Conservation (phyloP, 2,888 invertebrate genomes). For the Junonia oenone region DNA sequence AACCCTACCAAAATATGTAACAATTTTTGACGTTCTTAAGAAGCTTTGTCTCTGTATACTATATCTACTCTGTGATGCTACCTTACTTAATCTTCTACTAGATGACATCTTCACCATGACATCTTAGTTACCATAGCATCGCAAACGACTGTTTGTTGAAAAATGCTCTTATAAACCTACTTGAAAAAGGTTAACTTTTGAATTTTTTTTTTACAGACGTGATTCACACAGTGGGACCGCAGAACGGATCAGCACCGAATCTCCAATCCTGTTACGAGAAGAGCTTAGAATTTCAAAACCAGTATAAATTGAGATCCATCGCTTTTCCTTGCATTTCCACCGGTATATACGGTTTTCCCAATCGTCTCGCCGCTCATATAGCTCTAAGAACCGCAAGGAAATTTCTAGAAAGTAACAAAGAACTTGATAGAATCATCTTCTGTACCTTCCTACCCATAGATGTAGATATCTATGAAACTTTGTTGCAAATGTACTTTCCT, state of each 20-base stretch:
- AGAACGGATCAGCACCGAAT: slow-evolving; percentile 82
- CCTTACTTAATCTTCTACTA: no score
- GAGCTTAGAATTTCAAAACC: slow-evolving; percentile 77
- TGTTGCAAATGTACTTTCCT: slow-evolving; percentile 87
- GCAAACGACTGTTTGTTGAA: no score
- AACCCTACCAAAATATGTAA: no score
- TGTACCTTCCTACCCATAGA: slow-evolving; percentile 88
- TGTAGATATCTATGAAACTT: slow-evolving; percentile 84
- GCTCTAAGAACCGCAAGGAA: slow-evolving; percentile 83
- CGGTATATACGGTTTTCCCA: slow-evolving; percentile 94
- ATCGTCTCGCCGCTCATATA: slow-evolving; percentile 86
- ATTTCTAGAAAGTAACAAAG: slow-evolving; percentile 76
- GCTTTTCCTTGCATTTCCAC: slow-evolving; percentile 96
- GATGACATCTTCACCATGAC: no score
- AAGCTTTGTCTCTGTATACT: no score
- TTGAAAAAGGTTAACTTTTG: no score
- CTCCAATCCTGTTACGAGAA: slow-evolving; percentile 86
- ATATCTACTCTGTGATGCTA: no score
- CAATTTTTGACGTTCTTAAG: no score
- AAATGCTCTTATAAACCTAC: neutral
- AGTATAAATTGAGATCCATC: slow-evolving; percentile 81
- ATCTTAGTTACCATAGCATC: no score
- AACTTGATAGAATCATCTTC: slow-evolving; percentile 87
- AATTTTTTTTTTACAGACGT: slow-evolving; percentile 82
- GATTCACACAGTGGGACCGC: slow-evolving; percentile 94